Percentiles rank a stretch among this genome's conserved stretches.
Evolutionary conservation across 2,888 invertebrate genomes (phyloP).

Genomic region (Aporophyla lueneburgensis): DNA sequence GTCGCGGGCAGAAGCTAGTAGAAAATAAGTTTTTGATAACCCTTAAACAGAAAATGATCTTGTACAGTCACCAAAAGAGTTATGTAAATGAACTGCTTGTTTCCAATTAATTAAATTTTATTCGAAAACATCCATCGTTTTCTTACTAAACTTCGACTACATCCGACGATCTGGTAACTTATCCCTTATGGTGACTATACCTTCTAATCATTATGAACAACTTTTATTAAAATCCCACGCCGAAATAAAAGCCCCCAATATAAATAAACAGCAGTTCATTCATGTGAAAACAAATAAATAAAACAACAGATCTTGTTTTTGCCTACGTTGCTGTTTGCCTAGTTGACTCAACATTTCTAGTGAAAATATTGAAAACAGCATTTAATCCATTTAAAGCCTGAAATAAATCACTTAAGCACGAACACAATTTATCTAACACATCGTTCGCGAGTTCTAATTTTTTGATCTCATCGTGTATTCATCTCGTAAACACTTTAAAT

Average conservation of each 20-base stretch:
- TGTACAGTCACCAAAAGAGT: neutral
- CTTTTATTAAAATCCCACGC: neutral
- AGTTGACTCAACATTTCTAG: neutral
- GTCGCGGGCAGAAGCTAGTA: too few relatives aligned
- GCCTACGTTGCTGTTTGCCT: neutral
- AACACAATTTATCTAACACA: neutral
- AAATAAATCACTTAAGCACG: conserved; percentile 9
- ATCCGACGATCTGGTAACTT: too few relatives aligned
- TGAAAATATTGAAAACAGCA: neutral
- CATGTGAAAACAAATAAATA: neutral
- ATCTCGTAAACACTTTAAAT: conserved; percentile 21
- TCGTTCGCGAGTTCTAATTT: neutral
- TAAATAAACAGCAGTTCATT: neutral
- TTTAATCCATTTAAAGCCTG: neutral
- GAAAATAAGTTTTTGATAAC: neutral
- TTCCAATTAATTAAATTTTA: too few relatives aligned
- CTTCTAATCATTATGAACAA: neutral
- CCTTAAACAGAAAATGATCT: neutral
- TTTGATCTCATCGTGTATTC: conserved; percentile 25
- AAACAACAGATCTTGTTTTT: neutral
- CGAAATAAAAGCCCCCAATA: neutral
- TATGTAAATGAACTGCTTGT: too few relatives aligned
- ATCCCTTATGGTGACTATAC: neutral
- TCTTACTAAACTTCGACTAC: too few relatives aligned
- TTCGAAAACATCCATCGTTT: too few relatives aligned